These are phyloP conservation scores for Ophion obscuratus DNA, from an alignment of 2,888 invertebrate genomes.

Conservation along the genomic window DNA sequence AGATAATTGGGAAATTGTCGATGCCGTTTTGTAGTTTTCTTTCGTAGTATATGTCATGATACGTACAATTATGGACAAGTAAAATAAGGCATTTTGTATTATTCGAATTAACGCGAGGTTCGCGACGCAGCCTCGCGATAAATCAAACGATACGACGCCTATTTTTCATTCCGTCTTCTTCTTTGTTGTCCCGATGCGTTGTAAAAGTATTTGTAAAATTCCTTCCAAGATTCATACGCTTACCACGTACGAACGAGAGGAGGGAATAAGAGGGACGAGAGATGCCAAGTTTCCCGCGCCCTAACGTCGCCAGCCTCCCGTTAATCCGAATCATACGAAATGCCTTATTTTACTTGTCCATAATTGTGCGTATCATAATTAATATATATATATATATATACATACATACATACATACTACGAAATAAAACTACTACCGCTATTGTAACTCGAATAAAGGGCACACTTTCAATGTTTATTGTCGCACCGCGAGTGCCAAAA, in stretches of 20 bases:
- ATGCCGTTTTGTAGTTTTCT: no score
- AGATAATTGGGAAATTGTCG: slow-evolving; percentile 8
- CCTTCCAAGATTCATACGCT: not conserved
- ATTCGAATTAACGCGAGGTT: slow-evolving; percentile 67
- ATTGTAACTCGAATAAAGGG: slow-evolving; percentile 79
- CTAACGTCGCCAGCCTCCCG: slow-evolving; percentile 70
- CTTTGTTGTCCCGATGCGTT: no score
- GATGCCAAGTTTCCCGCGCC: slow-evolving; percentile 33
- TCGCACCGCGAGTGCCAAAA: no score
- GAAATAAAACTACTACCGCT: slow-evolving; percentile 62
- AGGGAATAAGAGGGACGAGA: slow-evolving; percentile 46
- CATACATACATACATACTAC: slow-evolving; percentile 37
- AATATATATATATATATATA: no score
- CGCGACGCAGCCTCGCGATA: no score
- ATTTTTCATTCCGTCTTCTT: slow-evolving; percentile 49
- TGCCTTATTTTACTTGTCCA: slow-evolving; percentile 76
- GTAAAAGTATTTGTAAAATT: no score
- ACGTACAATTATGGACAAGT: slow-evolving; percentile 20
- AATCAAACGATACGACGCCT: slow-evolving; percentile 62
- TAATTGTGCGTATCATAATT: slow-evolving; percentile 17
- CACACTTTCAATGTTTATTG: slow-evolving; percentile 68
- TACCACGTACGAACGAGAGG: slow-evolving; percentile 34
- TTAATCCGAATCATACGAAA: slow-evolving; percentile 72
- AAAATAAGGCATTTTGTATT: slow-evolving; percentile 64
- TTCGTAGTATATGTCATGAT: no score